Percentiles rank a stretch among this genome's conserved stretches.
These are phyloP conservation scores for Scopus umbretta DNA, from an alignment of 2,113 vertebrate species.

Conservation along the genomic window DNA sequence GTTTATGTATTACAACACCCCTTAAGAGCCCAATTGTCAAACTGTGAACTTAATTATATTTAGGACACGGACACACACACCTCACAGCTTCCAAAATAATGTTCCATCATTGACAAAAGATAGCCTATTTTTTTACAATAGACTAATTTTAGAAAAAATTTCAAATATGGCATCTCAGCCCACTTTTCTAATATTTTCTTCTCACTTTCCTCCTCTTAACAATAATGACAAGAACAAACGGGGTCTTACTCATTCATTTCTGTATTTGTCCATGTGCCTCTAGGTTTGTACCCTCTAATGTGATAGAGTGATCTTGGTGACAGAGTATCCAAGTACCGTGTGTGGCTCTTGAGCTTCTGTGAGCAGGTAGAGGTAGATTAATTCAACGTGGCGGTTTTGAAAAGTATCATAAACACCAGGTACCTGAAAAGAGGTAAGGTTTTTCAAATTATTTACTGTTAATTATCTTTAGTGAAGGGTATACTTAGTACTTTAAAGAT, in stretches of 20 bases:
- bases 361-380: neutral
- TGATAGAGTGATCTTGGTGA: neutral
- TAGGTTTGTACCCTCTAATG: neutral
- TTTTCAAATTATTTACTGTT: neutral
- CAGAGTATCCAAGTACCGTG: neutral
- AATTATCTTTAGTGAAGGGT: neutral
- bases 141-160: neutral
- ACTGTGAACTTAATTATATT: neutral
- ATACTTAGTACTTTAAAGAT: neutral
- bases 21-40: neutral
- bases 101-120: neutral
- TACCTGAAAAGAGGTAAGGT: neutral
- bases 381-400: neutral
- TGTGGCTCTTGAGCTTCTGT: neutral
- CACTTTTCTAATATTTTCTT: neutral
- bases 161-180: neutral
- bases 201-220: neutral
- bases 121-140: neutral
- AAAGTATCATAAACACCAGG: neutral
- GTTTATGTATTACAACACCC: neutral
- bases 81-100: neutral
- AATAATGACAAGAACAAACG: neutral
- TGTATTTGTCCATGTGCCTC: neutral
- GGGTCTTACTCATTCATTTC: neutral
- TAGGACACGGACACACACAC: neutral